Conservation (phyloP, 2,113 vertebrate species). For the Alces alces region DNA sequence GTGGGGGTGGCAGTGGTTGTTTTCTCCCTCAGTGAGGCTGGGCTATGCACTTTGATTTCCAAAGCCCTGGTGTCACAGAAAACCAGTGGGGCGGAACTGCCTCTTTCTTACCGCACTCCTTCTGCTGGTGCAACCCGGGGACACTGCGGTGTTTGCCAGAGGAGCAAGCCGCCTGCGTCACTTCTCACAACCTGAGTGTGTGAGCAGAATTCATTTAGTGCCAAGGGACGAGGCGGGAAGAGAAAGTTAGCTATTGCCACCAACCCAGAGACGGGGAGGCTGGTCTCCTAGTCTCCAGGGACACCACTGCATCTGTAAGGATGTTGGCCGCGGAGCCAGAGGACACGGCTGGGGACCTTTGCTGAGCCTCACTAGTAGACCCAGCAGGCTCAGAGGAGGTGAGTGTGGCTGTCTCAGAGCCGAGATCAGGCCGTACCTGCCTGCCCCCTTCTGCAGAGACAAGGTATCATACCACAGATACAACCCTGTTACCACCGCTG, state of each 20-base stretch:
- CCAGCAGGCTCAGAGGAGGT: not conserved
- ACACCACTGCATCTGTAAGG: not conserved
- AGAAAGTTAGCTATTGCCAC: not conserved
- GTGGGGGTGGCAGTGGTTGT: not conserved
- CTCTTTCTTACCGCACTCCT: slow-evolving; percentile 33
- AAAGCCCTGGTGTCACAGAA: not conserved
- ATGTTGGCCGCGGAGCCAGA: not conserved
- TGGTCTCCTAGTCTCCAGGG: not conserved
- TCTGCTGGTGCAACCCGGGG: not conserved
- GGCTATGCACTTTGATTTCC: not conserved
- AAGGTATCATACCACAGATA: not conserved
- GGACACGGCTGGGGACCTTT: not conserved
- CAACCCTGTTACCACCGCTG: fast-evolving
- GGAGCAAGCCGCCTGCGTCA: not conserved
- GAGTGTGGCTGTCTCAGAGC: not conserved
- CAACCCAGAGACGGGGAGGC: not conserved
- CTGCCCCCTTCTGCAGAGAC: not conserved
- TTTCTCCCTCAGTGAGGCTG: not conserved
- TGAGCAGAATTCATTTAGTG: slow-evolving; percentile 19
- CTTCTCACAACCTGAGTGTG: not conserved
- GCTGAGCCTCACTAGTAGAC: not conserved
- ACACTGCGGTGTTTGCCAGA: slow-evolving; percentile 42
- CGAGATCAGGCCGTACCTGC: not conserved
- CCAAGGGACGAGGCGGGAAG: not conserved
- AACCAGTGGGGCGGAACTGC: slow-evolving; percentile 40